Conservation (phyloP, 1,140 invertebrate genomes). For the Diachasma alloeum region DNA sequence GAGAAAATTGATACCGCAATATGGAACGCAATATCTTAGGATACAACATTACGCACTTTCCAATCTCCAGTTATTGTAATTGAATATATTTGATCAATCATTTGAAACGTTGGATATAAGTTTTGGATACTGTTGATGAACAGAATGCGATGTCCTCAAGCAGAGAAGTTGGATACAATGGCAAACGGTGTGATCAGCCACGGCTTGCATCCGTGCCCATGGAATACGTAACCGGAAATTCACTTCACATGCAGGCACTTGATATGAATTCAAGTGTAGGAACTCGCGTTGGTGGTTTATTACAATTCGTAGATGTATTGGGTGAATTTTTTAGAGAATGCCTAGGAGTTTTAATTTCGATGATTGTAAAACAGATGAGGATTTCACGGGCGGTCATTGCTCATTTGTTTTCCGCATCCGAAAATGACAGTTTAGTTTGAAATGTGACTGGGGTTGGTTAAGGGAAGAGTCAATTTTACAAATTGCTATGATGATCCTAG, state of each 20-base stretch:
- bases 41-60: no score
- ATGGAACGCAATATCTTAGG: no score
- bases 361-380: background rate
- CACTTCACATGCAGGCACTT: background rate
- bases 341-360: background rate
- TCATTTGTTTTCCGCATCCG: background rate
- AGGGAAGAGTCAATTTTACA: background rate
- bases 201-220: background rate
- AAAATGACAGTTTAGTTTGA: background rate
- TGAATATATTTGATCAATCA: no score
- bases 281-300: background rate
- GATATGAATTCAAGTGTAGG: background rate
- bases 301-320: background rate
- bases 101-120: constrained; percentile 1
- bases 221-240: background rate
- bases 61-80: no score
- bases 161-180: background rate
- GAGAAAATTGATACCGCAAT: no score
- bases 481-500: background rate
- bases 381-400: background rate
- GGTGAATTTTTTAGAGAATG: background rate
- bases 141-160: background rate
- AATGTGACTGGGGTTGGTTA: background rate
- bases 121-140: no score
- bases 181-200: background rate